phyloP scores from a whole-genome alignment of 1,140 invertebrate species.

The Drosophila ohnishii region DNA sequence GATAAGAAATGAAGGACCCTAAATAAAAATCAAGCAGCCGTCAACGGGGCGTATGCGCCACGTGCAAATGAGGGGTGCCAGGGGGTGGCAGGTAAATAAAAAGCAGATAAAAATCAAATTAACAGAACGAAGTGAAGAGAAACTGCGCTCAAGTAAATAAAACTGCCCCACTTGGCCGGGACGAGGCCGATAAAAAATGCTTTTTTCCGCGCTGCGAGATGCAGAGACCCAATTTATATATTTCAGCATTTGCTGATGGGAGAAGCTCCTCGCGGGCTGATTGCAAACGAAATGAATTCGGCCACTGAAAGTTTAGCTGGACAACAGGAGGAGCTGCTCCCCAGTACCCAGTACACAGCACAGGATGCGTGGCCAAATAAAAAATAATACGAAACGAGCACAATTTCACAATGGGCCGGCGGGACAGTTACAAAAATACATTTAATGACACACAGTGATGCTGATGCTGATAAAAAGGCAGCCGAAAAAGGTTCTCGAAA shows the following conservation, averaged over 20 bases:
- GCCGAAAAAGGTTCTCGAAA: slow-evolving; percentile 53
- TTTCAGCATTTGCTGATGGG: slow-evolving; percentile 54
- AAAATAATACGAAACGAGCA: slow-evolving; percentile 52
- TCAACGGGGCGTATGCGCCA: slow-evolving; percentile 61
- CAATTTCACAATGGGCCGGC: slow-evolving; percentile 61
- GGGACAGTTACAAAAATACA: slow-evolving; percentile 68
- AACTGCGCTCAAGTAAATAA: slow-evolving; percentile 73
- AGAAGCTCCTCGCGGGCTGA: slow-evolving; percentile 46
- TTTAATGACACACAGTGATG: slow-evolving; percentile 61
- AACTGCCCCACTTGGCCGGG: slow-evolving; percentile 50
- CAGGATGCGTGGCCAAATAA: slow-evolving; percentile 36
- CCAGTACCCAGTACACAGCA: neutral
- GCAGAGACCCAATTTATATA: slow-evolving; percentile 73
- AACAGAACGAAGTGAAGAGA: slow-evolving; percentile 63
- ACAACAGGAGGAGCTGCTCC: slow-evolving; percentile 1
- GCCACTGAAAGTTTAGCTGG: slow-evolving; percentile 43
- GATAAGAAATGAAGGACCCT: slow-evolving; percentile 45
- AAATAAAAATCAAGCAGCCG: slow-evolving; percentile 61
- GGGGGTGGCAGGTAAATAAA: slow-evolving; percentile 66
- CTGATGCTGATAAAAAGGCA: slow-evolving; percentile 38
- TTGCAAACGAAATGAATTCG: slow-evolving; percentile 73
- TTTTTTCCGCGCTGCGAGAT: slow-evolving; percentile 22
- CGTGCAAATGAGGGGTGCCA: slow-evolving; percentile 58
- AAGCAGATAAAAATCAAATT: slow-evolving; percentile 80
- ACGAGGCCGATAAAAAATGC: slow-evolving; percentile 62